Base-by-base conservation (phyloP, 2,888 invertebrate species). In the Cheilosia soror region DNA sequence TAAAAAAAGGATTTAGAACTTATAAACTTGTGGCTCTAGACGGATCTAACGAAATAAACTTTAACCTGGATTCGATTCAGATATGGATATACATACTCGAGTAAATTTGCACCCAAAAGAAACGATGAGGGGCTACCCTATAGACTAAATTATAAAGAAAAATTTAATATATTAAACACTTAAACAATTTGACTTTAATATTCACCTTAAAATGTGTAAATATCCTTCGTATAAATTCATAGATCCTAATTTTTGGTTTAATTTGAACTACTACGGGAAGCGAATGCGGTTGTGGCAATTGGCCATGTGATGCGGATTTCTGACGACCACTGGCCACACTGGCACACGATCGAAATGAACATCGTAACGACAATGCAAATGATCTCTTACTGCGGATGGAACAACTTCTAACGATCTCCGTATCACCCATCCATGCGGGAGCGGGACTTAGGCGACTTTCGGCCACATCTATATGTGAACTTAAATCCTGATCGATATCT, bases 401-500 rank as follows among this genome's bases (percentile, higher is more conserved):
- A 33, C 84, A 84, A 53, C 80, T 84, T 1, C 84, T 25, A 7
- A 80, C 65, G 13, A 84, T 84, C 20, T 71, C 75, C 0, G 66
- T 20, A 1, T 69, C 68, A 42, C 47, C 63, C 15, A 69, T 76
- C 79, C 72, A 69, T 33, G 29, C 33, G 5, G 40, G 57, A 5
- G 58, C 57, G 7, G 85, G 81, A 49, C 71, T 49, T 1, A 85
- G 15, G 2, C 51, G 75, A 53, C 9, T 71, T 5, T 80, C 84
- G 11, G 71, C 15, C 1, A 11, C 55, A 29, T 76, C 76, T 49
- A 72, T 77, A 25, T 51, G 80, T 2, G 55, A 62, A 58, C 76
- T 81, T 11, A 42, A 71, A 73, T 90, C 91, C 66, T 92, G 89
- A 88, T 90, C 92, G 90, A 88, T 90, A 90, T 83, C 91, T 77